These are phyloP conservation scores for Gambelia wislizenii DNA, from an alignment of 2,797 vertebrate genomes.

Conservation along the genomic window DNA sequence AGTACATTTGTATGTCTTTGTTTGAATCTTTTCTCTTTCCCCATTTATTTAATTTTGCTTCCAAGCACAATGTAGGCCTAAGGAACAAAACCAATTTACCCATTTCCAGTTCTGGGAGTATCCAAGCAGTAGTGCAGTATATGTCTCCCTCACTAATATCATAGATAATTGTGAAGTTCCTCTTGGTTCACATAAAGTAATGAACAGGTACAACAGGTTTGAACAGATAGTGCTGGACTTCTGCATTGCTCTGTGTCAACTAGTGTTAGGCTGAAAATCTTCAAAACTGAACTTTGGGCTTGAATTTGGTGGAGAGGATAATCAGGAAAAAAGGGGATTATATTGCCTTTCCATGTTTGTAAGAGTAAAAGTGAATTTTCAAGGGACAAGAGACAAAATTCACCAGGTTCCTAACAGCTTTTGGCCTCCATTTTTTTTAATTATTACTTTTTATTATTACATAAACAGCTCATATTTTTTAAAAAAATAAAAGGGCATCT, in stretches of 20 bases:
- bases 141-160: no score
- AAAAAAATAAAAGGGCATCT: no score
- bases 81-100: neutral
- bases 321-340: neutral
- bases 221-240: neutral
- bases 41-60: neutral
- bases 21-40: neutral
- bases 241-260: neutral
- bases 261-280: neutral
- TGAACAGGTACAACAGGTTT: neutral
- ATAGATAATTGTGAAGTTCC: no score
- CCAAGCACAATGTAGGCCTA: neutral
- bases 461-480: no score
- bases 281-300: neutral
- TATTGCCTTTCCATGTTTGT: no score
- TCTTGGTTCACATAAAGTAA: no score
- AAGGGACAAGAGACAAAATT: neutral
- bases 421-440: neutral
- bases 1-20: no score
- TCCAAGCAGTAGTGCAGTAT: neutral
- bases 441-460: no score
- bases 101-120: neutral
- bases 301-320: neutral
- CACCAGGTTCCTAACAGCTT: neutral
- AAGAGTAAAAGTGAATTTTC: neutral